These are phyloP conservation scores for Clarias fuscus DNA, from an alignment of 2,797 vertebrate species.

Conservation along the genomic window DNA sequence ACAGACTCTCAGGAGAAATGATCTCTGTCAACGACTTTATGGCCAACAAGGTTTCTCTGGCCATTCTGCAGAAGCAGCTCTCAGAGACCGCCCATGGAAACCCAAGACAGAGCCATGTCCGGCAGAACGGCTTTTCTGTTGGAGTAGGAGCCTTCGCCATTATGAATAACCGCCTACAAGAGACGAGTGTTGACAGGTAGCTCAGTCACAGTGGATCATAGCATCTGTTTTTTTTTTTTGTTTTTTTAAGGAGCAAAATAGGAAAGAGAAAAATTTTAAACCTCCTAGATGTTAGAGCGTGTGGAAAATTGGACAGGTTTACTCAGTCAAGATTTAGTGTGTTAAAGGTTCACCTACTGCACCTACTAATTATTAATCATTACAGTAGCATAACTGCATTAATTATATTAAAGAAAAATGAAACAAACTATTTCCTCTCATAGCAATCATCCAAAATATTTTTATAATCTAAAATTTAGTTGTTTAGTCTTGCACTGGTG, in stretches of 20 bases:
- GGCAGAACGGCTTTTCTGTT: slow-evolving; percentile 77
- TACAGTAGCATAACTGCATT: neutral
- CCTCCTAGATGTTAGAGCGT: neutral
- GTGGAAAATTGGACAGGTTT: neutral
- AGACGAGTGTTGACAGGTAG: slow-evolving; percentile 80
- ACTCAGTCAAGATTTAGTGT: neutral
- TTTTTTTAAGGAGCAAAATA: slow-evolving; percentile 7
- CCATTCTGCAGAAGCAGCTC: slow-evolving; percentile 79
- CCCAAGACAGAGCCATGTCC: slow-evolving; percentile 71
- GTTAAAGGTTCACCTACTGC: neutral
- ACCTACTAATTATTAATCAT: no score
- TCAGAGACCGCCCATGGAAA: slow-evolving; percentile 80
- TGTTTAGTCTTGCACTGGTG: neutral
- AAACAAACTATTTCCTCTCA: neutral
- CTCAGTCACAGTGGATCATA: slow-evolving; percentile 29
- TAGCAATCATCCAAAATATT: neutral
- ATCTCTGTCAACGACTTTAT: slow-evolving; percentile 80
- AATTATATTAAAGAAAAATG: neutral
- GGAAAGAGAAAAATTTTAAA: neutral
- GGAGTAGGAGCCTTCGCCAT: slow-evolving; percentile 79
- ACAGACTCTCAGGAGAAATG: slow-evolving; percentile 78
- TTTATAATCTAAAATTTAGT: neutral
- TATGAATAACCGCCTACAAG: slow-evolving; percentile 82
- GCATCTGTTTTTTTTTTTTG: neutral
- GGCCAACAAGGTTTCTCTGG: slow-evolving; percentile 80